Evolutionary conservation across 2,888 invertebrate genomes (phyloP).

Genomic region (Meta bourneti): DNA sequence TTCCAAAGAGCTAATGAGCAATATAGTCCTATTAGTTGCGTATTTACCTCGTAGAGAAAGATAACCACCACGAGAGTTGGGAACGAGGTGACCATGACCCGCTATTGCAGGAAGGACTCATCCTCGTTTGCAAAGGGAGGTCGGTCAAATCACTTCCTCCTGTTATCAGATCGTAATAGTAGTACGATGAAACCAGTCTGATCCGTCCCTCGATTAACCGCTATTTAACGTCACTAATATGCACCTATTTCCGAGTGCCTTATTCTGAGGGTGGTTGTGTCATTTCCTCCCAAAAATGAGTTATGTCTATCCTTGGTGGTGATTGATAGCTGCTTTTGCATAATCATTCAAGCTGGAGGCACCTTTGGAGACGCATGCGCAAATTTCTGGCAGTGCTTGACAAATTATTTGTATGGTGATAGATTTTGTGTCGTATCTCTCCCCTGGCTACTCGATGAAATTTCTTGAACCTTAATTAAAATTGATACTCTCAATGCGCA

Average conservation of each 20-base stretch:
- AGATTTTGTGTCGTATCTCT: too few relatives aligned
- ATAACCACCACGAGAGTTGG: not conserved
- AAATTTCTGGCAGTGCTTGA: too few relatives aligned
- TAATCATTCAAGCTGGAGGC: too few relatives aligned
- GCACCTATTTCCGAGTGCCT: not conserved
- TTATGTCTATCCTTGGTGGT: too few relatives aligned
- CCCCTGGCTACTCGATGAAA: too few relatives aligned
- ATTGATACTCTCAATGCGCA: too few relatives aligned
- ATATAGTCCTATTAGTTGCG: too few relatives aligned
- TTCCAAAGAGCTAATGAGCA: too few relatives aligned
- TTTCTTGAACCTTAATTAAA: too few relatives aligned
- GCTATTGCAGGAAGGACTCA: conserved; percentile 45
- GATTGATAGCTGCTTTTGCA: too few relatives aligned
- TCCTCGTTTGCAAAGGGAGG: not conserved
- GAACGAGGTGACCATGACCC: conserved; percentile 62
- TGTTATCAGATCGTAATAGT: conserved; percentile 18
- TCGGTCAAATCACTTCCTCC: conserved; percentile 36
- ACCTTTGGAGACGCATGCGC: too few relatives aligned
- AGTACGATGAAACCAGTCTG: not conserved
- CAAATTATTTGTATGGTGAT: too few relatives aligned
- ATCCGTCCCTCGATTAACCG: conserved; percentile 18
- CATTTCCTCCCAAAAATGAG: not conserved
- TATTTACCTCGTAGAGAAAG: not conserved
- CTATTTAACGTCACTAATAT: not conserved
- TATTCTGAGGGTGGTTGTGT: not conserved